Evolutionary conservation across 2,888 invertebrate species (phyloP), one percentile per base, ranked within the genome.

Genomic region (Stenichneumon culpator): DNA sequence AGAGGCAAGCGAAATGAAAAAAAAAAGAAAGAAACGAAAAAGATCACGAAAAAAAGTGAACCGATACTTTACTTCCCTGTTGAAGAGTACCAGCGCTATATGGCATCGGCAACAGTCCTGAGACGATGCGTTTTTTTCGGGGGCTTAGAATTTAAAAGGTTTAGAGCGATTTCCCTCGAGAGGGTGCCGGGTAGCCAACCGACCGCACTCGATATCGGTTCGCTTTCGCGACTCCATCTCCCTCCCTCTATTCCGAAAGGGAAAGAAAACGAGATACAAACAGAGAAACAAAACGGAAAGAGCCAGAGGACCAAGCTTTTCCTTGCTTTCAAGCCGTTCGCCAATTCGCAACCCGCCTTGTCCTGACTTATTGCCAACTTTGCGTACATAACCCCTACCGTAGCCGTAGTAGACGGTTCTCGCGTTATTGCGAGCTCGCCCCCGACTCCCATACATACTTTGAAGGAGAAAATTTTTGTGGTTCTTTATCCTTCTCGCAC

Each of bases 81-180:
- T 82, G 82, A 63, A 84, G 78, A 84, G 79, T 75, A 75, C 75
- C 81, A 84, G 69, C 73, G 83, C 80, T 82, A 82, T 78, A 85
- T 68, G 86, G 80, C 82, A 79, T 83, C 75, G 50, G 60, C 60
- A 86, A 86, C 86, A 87, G 87, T 88, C 86, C 79, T 78, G 85
- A 87, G 88, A 88, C 63, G 78, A 79, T 47, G 47, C 52, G 84
- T 88, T 82, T 88, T 88, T 89, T 88, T 86, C 68, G 82, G 86
- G 87, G 87, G 88, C 88, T 89, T 88, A 89, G 89, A 93, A 92
- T 93, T 93, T 94, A 93, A 93, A 93, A 93, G 93, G 93, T 93
- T 93, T 93, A 93, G 92, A 93, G 87, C 93, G 93, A 94, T 94
- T 94, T 94, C 93, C 93, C 93, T 89, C 73, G 86, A 86, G 89